A percentile compares a stretch with the other conserved stretches of the same genome.
Evolutionary conservation across 2,113 vertebrate genomes (phyloP).

Genomic region (Apeltes quadracus): DNA sequence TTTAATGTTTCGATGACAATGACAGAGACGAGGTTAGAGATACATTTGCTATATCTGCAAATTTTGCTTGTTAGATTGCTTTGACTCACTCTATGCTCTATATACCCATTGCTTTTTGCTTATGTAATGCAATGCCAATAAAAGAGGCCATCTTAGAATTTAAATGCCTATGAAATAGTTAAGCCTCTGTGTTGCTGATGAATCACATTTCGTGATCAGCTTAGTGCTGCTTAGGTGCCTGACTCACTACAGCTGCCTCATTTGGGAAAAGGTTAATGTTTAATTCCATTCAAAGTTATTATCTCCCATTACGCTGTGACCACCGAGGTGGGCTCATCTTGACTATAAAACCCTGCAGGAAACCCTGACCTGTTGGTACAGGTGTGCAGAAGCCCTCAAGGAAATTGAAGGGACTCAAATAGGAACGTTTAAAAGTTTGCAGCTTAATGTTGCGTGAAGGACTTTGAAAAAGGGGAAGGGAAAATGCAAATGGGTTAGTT

Average conservation of each 20-base stretch:
- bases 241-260: neutral
- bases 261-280: constrained; percentile 2
- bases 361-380: neutral
- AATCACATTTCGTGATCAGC: neutral
- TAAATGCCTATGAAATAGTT: neutral
- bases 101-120: neutral
- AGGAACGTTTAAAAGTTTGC: neutral
- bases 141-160: neutral
- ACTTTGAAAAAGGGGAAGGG: neutral
- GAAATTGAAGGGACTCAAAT: neutral
- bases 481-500: neutral
- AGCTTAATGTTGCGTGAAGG: neutral
- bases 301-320: neutral
- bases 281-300: neutral
- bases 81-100: neutral
- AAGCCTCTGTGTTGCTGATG: neutral
- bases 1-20: too few species aligned
- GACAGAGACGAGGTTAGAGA: neutral
- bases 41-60: neutral
- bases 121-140: neutral
- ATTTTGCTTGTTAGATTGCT: neutral
- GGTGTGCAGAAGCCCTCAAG: neutral
- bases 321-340: neutral
- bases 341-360: neutral
- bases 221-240: neutral